Evolutionary conservation across 2,888 invertebrate genomes (phyloP).

Genomic region (Malachius bipustulatus): DNA sequence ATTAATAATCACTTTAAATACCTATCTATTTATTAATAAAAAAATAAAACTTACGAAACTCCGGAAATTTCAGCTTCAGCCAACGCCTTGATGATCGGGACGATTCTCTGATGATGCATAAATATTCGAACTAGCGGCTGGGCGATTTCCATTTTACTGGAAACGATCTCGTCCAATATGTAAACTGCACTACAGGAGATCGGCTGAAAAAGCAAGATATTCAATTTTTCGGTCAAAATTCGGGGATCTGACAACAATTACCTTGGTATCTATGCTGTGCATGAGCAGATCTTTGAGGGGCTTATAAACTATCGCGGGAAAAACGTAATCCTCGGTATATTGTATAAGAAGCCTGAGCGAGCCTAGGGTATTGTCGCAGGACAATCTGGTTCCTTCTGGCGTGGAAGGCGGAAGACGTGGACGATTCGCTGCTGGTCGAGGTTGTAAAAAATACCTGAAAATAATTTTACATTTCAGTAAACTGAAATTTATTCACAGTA

Average conservation of each 20-base stretch:
- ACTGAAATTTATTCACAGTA: too few relatives aligned
- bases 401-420: conserved; percentile 53
- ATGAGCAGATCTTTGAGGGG: conserved; percentile 65
- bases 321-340: conserved; percentile 83
- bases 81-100: conserved; percentile 69
- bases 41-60: conserved; percentile 57
- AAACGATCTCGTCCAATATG: conserved; percentile 74
- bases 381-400: conserved; percentile 60
- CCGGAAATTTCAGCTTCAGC: conserved; percentile 84
- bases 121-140: conserved; percentile 80
- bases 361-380: conserved; percentile 57
- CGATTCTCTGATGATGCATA: conserved; percentile 74
- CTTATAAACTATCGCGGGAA: conserved; percentile 70
- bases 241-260: conserved; percentile 27
- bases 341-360: conserved; percentile 75
- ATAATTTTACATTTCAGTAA: too few relatives aligned
- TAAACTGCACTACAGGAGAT: conserved; percentile 72
- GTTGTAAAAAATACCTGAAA: conserved; percentile 64
- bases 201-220: conserved; percentile 42
- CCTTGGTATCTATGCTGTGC: conserved; percentile 55
- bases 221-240: too few relatives aligned
- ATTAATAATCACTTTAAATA: too few relatives aligned
- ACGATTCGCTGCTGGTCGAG: conserved; percentile 50
- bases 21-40: too few relatives aligned
- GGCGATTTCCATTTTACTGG: conserved; percentile 79